These are phyloP conservation scores for Gadus macrocephalus DNA, from an alignment of 2,113 vertebrate genomes.

Conservation along the genomic window DNA sequence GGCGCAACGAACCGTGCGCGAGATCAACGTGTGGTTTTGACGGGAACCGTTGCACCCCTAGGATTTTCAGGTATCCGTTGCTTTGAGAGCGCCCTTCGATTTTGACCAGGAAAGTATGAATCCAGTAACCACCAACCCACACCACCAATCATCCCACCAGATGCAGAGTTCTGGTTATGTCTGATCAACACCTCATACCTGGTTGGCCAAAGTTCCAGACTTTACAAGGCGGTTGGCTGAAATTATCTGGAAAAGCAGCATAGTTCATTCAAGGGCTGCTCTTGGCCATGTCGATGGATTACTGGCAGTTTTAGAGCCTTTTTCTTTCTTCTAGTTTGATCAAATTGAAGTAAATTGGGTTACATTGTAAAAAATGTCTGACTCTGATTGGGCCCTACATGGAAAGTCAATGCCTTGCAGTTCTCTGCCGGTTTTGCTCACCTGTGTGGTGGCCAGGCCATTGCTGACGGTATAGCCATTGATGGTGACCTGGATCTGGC, in stretches of 20 bases:
- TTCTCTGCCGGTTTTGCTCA: slow-evolving; percentile 45
- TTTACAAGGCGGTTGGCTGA: slow-evolving; percentile 45
- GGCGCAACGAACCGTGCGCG: too few relatives aligned
- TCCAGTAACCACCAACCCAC: neutral
- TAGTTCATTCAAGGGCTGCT: slow-evolving; percentile 1
- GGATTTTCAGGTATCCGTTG: too few relatives aligned
- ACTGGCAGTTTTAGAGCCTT: neutral
- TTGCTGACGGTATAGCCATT: slow-evolving; percentile 98
- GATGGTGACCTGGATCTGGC: slow-evolving; percentile 98
- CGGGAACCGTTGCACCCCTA: too few relatives aligned
- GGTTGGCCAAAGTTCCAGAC: slow-evolving; percentile 35
- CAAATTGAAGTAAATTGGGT: too few relatives aligned
- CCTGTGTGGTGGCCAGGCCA: slow-evolving; percentile 96
- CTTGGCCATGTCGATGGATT: too few relatives aligned
- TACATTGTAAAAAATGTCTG: neutral
- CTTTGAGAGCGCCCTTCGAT: too few relatives aligned
- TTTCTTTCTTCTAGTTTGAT: neutral
- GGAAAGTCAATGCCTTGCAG: neutral
- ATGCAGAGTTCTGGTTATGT: neutral
- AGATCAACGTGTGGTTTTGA: too few relatives aligned
- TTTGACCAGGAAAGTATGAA: too few relatives aligned
- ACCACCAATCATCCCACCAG: slow-evolving; percentile 6
- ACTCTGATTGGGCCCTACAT: neutral
- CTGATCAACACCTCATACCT: slow-evolving; percentile 39
- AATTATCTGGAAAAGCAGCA: slow-evolving; percentile 54